Percentiles rank a stretch among this genome's conserved stretches.
These are phyloP conservation scores for Scomber japonicus DNA, from an alignment of 2,113 vertebrate species.

Conservation along the genomic window DNA sequence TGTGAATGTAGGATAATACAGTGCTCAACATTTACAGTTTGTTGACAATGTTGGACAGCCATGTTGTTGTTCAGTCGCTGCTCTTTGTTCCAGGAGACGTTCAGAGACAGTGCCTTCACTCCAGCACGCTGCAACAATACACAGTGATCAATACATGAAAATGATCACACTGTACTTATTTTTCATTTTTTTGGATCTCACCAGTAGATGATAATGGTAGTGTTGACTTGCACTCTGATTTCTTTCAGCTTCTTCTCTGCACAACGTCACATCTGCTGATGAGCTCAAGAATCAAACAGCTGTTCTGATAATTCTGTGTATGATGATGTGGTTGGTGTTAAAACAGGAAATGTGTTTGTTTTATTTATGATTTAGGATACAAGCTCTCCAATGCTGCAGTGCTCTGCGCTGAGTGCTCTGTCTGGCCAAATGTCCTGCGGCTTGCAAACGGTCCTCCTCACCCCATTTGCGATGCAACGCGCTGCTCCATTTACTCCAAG, in stretches of 20 bases:
- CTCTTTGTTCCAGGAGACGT: conserved; percentile 69
- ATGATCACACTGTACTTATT: background rate
- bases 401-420: conserved; percentile 71
- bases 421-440: conserved; percentile 69
- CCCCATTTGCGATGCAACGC: conserved; percentile 71
- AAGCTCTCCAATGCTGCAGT: conserved; percentile 86
- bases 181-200: conserved; percentile 73
- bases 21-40: conserved; percentile 70
- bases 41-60: conserved; percentile 81
- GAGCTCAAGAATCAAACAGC: conserved; percentile 77
- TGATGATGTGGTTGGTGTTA: background rate
- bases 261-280: conserved; percentile 82
- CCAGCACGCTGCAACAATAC: conserved; percentile 81
- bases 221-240: conserved; percentile 80
- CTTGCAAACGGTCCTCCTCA: conserved; percentile 58
- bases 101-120: conserved; percentile 81
- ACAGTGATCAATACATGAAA: background rate
- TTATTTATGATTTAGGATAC: conserved; percentile 86
- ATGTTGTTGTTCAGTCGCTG: conserved; percentile 84
- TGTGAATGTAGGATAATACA: background rate
- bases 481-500: conserved; percentile 85
- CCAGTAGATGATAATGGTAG: conserved; percentile 82
- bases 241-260: conserved; percentile 71
- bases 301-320: background rate
- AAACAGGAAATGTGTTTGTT: background rate